A percentile compares a stretch with the other conserved stretches of the same genome.
phyloP scores from a whole-genome alignment of 1,140 invertebrate species.

The Drosophila pseudoananassae region DNA sequence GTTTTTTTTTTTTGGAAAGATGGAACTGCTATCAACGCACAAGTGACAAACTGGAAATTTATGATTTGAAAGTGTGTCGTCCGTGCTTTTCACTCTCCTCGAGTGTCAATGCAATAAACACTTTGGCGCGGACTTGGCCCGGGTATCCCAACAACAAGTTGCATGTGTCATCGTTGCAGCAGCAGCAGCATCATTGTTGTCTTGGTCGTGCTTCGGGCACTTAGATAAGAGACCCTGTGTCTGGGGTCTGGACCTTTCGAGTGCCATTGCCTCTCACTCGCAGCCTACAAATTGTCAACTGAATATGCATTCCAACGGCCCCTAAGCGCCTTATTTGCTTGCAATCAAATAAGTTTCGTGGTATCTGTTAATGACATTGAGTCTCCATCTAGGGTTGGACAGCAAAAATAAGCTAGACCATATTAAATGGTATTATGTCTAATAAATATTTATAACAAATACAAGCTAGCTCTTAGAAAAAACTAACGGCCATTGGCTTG shows the following conservation, averaged over 20 bases:
- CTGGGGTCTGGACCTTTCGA: conserved; percentile 14
- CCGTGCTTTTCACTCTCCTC: conserved; percentile 33
- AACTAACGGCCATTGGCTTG: neutral
- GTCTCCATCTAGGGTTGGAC: conserved; percentile 42
- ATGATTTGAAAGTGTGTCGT: conserved; percentile 78
- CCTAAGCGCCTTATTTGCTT: conserved; percentile 64
- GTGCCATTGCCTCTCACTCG: conserved; percentile 16
- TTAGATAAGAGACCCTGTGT: conserved; percentile 59
- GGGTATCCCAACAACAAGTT: conserved; percentile 42
- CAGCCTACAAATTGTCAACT: conserved; percentile 70
- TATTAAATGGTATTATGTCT: neutral
- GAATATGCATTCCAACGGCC: conserved; percentile 52
- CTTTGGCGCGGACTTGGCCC: conserved; percentile 36
- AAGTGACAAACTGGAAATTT: conserved; percentile 81
- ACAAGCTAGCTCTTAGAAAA: neutral
- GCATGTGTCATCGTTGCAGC: conserved; percentile 69
- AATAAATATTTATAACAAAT: neutral
- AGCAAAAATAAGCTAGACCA: neutral
- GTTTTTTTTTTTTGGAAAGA: neutral
- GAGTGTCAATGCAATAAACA: conserved; percentile 80
- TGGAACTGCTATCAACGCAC: conserved; percentile 57
- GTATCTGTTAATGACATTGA: conserved; percentile 50
- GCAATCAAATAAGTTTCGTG: conserved; percentile 72
- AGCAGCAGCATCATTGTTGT: conserved; percentile 31
- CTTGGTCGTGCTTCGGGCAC: conserved; percentile 67